These are phyloP conservation scores for Helogale parvula DNA, from an alignment of 2,113 vertebrate genomes.

Conservation along the genomic window DNA sequence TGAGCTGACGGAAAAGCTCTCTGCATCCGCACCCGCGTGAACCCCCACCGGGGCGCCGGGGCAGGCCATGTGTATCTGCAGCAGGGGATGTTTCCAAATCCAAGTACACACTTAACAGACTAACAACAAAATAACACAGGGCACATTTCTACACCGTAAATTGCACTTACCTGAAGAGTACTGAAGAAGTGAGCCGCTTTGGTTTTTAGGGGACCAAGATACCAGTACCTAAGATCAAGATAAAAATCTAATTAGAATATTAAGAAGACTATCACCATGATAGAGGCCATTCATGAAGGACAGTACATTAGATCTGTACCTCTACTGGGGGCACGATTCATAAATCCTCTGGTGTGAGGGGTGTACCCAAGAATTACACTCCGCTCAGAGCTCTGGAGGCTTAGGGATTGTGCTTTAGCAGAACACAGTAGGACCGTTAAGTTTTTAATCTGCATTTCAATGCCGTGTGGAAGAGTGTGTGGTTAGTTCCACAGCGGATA, in stretches of 20 bases:
- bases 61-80: background rate
- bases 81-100: background rate
- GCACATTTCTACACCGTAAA: background rate
- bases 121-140: background rate
- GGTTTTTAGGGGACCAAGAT: conserved; percentile 95
- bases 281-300: background rate
- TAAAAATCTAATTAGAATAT: conserved; percentile 52
- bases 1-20: background rate
- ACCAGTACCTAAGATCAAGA: conserved; percentile 92
- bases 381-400: background rate
- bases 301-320: background rate
- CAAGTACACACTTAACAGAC: background rate
- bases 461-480: background rate
- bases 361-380: background rate
- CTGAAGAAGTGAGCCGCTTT: conserved; percentile 95
- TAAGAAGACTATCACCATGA: background rate
- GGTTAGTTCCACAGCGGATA: background rate
- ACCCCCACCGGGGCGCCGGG: background rate
- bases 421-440: background rate
- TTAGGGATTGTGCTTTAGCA: background rate
- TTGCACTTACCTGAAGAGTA: conserved; percentile 88
- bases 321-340: background rate
- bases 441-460: background rate
- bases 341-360: background rate
- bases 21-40: background rate